Percentiles rank a stretch among this genome's conserved stretches.
Evolutionary conservation across 2,113 vertebrate species (phyloP).

Genomic region (Uria lomvia): DNA sequence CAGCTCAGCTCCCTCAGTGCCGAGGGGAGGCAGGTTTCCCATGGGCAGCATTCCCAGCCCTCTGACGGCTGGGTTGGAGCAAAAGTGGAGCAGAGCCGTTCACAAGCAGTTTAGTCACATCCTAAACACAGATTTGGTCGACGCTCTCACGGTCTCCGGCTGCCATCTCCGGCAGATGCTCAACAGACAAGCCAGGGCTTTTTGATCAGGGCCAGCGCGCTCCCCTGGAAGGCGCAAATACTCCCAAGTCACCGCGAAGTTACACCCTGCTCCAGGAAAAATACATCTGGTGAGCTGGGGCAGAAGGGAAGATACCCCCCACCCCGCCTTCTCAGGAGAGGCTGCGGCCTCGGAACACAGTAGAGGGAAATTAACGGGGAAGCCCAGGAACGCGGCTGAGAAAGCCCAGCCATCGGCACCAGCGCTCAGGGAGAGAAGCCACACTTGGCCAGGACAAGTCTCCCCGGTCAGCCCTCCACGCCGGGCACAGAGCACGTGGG

Average conservation of each 20-base stretch:
- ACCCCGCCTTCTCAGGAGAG: neutral
- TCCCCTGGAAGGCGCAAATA: neutral
- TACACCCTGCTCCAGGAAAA: neutral
- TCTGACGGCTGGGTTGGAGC: rapidly evolving
- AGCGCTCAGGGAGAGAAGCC: neutral
- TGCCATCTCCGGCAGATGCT: neutral
- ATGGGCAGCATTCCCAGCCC: slow-evolving; percentile 10
- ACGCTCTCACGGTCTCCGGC: neutral
- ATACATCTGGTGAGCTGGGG: neutral
- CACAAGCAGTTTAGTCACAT: neutral
- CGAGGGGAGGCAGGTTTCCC: slow-evolving; percentile 32
- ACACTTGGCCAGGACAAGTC: rapidly evolving
- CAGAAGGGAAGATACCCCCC: neutral
- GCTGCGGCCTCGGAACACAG: rapidly evolving
- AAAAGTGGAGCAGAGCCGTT: neutral
- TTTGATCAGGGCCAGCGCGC: rapidly evolving
- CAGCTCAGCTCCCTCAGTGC: neutral
- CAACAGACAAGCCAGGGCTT: neutral
- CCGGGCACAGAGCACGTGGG: neutral
- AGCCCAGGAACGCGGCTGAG: neutral
- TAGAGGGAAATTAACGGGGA: rapidly evolving
- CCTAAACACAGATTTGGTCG: neutral
- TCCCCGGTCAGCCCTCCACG: rapidly evolving
- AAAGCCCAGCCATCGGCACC: neutral
- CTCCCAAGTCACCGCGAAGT: neutral